Evolutionary conservation across 2,113 vertebrate species (phyloP), one percentile per base, ranked within the genome.

Genomic region (Galemys pyrenaicus): DNA sequence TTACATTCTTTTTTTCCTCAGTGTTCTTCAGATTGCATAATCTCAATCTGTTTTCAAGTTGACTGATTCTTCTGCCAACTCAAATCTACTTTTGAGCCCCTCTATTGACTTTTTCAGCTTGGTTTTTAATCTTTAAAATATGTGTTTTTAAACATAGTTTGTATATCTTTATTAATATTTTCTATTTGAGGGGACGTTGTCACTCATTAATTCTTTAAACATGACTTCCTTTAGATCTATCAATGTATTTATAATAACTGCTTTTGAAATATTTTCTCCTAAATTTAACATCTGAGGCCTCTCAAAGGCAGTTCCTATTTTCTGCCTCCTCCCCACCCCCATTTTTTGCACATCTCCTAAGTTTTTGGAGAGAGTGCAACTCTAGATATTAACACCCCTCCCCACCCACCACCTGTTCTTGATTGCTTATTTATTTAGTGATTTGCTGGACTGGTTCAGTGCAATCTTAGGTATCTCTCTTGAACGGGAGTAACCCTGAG

Each of bases 201-300:
- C 73, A 79, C 11, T 37, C 73, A 68, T 92, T 92, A 88, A 74
- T 94, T 74, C n/a, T 74, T 92, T 75, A 89, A 75, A 74, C 44
- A 86, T 64, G 37, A 64, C 87, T 90, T 81, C 39, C 41, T 95
- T 90, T 87, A 84, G 19, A 74, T 79, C 46, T 85, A 9, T 83
- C 44, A 49, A 71, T 24, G 30, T 62, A 70, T 67, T 88, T 83
- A 30, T 67, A 91, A 67, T 73, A 83, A 30, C 64, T 77, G 11
- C 49, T 80, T 91, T 49, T 67, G 91, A 91, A 3, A 37, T 84
- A 17, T 91, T 88, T 68, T 80, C 71, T 88, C 28, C n/a, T 71
- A 89, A 85, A 30, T 94, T 32, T 30, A 86, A 81, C 22, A 77
- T 83, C 49, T 80, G 46, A 51, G 32, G 16, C 20, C 30, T 46